Evolutionary conservation across 2,113 vertebrate species (phyloP).

Genomic region (Caretta caretta): DNA sequence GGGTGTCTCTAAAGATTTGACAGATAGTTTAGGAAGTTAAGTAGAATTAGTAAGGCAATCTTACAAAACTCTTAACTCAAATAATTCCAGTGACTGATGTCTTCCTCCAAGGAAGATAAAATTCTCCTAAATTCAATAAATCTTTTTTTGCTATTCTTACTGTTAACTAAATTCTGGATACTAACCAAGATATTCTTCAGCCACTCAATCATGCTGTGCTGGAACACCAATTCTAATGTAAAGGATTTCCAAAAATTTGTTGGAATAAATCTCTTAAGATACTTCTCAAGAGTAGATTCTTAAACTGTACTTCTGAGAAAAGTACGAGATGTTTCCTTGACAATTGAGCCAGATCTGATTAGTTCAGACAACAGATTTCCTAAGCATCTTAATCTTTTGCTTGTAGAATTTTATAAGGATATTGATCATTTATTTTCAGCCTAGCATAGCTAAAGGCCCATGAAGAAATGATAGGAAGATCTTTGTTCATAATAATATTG

Average conservation of each 20-base stretch:
- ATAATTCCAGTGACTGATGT: neutral
- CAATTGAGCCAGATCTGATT: neutral
- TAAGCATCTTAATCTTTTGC: neutral
- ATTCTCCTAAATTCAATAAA: neutral
- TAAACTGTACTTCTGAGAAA: neutral
- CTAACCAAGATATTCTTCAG: neutral
- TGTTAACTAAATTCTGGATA: neutral
- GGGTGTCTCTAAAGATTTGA: neutral
- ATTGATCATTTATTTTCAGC: neutral
- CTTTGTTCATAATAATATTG: neutral
- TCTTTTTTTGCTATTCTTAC: neutral
- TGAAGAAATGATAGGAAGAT: neutral
- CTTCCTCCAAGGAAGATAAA: neutral
- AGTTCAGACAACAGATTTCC: neutral
- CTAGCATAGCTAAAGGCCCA: neutral
- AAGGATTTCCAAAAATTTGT: neutral
- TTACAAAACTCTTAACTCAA: neutral
- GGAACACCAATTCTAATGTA: neutral
- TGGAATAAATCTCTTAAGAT: neutral
- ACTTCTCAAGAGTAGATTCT: neutral
- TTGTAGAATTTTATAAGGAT: neutral
- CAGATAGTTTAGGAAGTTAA: slow-evolving; percentile 20
- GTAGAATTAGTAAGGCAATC: neutral
- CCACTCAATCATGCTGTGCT: neutral
- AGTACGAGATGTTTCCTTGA: neutral